Percentiles rank a stretch among this genome's conserved stretches.
These are phyloP conservation scores for Ailurus styani DNA, from an alignment of 2,113 vertebrate genomes.

Conservation along the genomic window DNA sequence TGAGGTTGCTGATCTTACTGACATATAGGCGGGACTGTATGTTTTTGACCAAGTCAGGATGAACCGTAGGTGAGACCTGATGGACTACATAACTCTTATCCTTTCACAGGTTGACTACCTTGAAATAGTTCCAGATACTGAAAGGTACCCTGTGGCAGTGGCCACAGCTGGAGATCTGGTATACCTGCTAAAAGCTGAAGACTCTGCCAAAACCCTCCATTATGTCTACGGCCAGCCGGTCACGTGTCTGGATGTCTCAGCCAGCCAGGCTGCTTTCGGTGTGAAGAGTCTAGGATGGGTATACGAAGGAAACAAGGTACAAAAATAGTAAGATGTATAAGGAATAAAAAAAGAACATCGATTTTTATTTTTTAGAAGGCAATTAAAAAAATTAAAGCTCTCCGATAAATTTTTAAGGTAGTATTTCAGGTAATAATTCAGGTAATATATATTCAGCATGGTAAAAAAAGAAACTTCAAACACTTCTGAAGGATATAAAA, in stretches of 20 bases:
- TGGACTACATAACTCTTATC: constrained; percentile 56
- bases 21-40: neutral
- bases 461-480: neutral
- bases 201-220: constrained; percentile 84
- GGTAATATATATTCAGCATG: neutral
- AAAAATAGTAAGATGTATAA: neutral
- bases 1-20: neutral
- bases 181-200: constrained; percentile 86
- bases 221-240: constrained; percentile 92
- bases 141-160: constrained; percentile 79
- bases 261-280: constrained; percentile 86
- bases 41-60: neutral
- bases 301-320: constrained; percentile 95
- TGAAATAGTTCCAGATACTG: constrained; percentile 85
- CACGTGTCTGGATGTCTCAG: constrained; percentile 91
- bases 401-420: neutral
- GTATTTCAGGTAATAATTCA: neutral
- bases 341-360: neutral
- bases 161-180: constrained; percentile 88
- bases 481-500: neutral
- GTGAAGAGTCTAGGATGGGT: constrained; percentile 92
- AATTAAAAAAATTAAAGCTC: neutral
- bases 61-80: neutral
- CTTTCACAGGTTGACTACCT: constrained; percentile 88
- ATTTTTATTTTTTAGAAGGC: neutral